Evolutionary conservation across 2,797 vertebrate genomes (phyloP).

Genomic region (Poecile montanus): DNA sequence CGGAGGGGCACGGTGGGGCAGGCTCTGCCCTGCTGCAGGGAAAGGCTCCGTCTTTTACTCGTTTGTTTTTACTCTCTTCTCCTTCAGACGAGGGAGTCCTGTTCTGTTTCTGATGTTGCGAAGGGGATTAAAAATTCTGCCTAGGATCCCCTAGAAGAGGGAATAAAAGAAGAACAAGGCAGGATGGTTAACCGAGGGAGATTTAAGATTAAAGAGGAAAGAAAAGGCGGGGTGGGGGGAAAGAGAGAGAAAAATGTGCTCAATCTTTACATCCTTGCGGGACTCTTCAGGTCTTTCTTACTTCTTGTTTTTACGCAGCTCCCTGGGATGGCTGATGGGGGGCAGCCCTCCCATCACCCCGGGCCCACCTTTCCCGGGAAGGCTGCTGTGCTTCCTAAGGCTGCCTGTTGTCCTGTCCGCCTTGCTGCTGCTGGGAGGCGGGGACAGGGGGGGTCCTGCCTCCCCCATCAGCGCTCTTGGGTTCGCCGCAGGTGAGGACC

Average conservation of each 20-base stretch:
- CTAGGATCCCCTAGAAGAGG: not conserved
- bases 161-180: not conserved
- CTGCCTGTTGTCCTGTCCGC: not conserved
- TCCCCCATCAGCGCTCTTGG: not conserved
- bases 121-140: not conserved
- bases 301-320: not conserved
- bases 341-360: not conserved
- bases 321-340: not conserved
- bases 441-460: not conserved
- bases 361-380: not conserved
- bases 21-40: not conserved
- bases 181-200: not conserved
- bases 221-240: too few species aligned
- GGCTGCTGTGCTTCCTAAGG: not conserved
- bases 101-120: not conserved
- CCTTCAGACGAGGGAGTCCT: not conserved
- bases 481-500: not conserved
- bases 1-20: not conserved
- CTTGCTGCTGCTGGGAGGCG: not conserved
- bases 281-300: not conserved
- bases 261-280: not conserved
- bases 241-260: accelerated
- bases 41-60: not conserved
- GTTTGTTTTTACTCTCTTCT: not conserved
- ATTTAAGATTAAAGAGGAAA: not conserved